Percentiles rank a stretch among this genome's conserved stretches.
phyloP scores from a whole-genome alignment of 1,140 invertebrate genomes.

The Pogonomyrmex californicus region DNA sequence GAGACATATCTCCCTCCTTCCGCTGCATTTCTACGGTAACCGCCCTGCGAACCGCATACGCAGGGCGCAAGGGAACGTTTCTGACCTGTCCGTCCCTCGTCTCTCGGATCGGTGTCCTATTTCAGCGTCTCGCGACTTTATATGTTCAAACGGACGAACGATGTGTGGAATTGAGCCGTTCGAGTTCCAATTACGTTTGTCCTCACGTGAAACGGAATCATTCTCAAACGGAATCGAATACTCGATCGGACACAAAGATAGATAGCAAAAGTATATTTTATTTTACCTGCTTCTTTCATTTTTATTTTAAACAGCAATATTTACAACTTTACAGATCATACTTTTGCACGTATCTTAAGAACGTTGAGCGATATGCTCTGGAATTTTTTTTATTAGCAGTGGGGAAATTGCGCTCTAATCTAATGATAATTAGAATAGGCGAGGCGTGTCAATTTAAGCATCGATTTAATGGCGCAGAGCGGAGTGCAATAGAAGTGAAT shows the following conservation, averaged over 20 bases:
- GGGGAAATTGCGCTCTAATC: not conserved
- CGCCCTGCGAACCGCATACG: constrained; percentile 12
- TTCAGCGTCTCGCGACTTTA: constrained; percentile 56
- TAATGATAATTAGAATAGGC: constrained; percentile 12
- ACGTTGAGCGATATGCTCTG: no score
- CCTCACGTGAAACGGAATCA: constrained; percentile 15
- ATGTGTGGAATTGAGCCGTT: constrained; percentile 2
- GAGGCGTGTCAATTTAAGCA: not conserved
- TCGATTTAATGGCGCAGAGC: constrained; percentile 5
- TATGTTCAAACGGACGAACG: constrained; percentile 33
- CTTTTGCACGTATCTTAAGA: not conserved
- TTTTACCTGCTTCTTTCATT: not conserved
- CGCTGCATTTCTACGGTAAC: constrained; percentile 73
- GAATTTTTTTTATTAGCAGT: not conserved
- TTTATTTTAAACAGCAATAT: not conserved
- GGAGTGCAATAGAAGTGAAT: constrained; percentile 25
- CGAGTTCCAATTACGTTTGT: constrained; percentile 55
- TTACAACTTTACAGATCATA: no score
- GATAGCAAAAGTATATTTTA: not conserved
- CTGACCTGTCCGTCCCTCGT: constrained; percentile 52
- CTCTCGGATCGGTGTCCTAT: constrained; percentile 59
- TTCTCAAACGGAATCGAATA: not conserved
- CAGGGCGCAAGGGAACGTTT: constrained; percentile 38
- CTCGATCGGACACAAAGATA: not conserved
- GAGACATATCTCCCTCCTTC: constrained; percentile 35